These are phyloP conservation scores for Coilia nasus DNA, from an alignment of 2,797 vertebrate species.

Conservation along the genomic window DNA sequence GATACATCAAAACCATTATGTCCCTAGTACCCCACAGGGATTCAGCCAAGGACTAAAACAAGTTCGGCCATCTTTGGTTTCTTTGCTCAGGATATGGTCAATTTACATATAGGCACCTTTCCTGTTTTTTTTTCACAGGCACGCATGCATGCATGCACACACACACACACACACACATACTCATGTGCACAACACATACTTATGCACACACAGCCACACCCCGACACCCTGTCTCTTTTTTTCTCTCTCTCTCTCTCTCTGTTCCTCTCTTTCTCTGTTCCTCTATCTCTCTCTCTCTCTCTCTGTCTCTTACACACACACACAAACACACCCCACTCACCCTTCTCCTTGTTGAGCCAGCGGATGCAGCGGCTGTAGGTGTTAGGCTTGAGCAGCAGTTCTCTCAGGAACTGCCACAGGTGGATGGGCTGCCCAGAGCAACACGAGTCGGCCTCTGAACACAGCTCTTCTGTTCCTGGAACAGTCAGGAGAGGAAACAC, in stretches of 20 bases:
- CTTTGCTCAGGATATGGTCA: neutral
- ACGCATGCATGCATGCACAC: neutral
- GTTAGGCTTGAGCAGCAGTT: constrained; percentile 94
- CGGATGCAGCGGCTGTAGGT: constrained; percentile 96
- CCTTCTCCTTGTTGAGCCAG: constrained; percentile 99
- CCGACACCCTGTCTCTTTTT: neutral
- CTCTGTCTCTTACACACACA: neutral
- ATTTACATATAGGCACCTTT: neutral
- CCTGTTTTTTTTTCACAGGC: neutral
- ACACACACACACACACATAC: neutral
- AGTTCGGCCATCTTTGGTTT: neutral
- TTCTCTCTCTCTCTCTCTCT: too few relatives aligned
- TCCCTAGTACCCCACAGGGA: neutral
- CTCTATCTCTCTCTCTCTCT: too few relatives aligned
- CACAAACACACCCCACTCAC: constrained; percentile 63
- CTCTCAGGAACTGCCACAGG: constrained; percentile 97
- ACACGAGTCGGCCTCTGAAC: constrained; percentile 92
- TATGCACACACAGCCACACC: neutral
- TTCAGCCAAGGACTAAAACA: neutral
- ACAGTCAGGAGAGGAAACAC: neutral
- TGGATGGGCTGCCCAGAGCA: constrained; percentile 95
- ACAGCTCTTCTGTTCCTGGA: constrained; percentile 76
- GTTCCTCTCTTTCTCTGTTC: too few relatives aligned
- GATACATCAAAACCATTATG: neutral
- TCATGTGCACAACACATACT: neutral